Conservation (phyloP, 2,113 vertebrate genomes). For the Silurus asotus region DNA sequence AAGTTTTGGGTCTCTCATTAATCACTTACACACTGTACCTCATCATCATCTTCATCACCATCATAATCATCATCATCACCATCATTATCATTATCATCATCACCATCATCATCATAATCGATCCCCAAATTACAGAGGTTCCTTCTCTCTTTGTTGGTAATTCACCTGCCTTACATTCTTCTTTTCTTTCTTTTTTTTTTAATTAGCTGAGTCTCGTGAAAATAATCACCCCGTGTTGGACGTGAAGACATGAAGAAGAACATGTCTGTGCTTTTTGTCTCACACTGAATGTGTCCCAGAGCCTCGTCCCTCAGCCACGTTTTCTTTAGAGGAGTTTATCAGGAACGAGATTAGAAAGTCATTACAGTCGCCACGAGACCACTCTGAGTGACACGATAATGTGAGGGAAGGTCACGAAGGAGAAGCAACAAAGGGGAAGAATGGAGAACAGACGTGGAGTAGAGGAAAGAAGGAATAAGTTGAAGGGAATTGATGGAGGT, state of each 20-base stretch:
- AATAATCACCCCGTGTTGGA: background rate
- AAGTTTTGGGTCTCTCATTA: too few relatives aligned
- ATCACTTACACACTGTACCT: too few relatives aligned
- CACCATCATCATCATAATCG: background rate
- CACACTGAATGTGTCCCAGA: background rate
- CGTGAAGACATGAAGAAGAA: background rate
- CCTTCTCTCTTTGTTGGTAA: background rate
- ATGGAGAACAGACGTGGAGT: background rate
- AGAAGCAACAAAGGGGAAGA: background rate
- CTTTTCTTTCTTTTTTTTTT: background rate
- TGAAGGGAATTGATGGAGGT: too few relatives aligned
- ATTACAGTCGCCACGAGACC: background rate
- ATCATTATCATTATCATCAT: too few relatives aligned
- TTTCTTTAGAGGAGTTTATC: constrained; percentile 14
- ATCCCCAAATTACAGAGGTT: background rate
- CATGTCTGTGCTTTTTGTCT: background rate
- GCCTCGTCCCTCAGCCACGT: background rate
- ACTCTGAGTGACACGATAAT: background rate
- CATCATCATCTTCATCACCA: too few relatives aligned
- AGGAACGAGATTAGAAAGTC: constrained; percentile 12
- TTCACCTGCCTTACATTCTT: too few relatives aligned
- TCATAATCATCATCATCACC: too few relatives aligned
- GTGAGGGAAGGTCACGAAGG: background rate
- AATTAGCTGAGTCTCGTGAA: too few relatives aligned
- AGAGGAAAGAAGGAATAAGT: background rate